Evolutionary conservation across 2,113 vertebrate species (phyloP).

Genomic region (Oxyura jamaicensis): DNA sequence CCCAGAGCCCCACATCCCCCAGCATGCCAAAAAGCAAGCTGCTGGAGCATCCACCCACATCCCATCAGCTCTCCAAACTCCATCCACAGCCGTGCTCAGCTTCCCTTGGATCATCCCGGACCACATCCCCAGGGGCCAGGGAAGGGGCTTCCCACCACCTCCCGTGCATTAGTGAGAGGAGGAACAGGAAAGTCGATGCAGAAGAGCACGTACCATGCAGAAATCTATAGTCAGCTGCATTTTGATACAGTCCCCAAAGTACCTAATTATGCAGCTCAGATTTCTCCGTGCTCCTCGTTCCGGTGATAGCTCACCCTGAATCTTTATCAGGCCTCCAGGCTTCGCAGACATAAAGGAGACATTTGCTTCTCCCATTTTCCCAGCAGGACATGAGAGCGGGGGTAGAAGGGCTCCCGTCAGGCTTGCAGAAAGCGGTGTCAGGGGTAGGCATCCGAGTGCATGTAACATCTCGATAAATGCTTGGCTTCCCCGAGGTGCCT

Average conservation of each 20-base stretch:
- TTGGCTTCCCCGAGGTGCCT: neutral
- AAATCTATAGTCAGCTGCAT: conserved; percentile 61
- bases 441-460: neutral
- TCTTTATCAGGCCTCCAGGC: conserved; percentile 56
- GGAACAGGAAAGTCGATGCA: conserved; percentile 5
- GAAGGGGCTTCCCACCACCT: neutral
- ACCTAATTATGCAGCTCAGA: conserved; percentile 58
- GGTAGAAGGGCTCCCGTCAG: conserved; percentile 47
- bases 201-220: neutral
- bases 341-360: conserved; percentile 26
- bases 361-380: neutral
- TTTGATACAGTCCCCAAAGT: conserved; percentile 70
- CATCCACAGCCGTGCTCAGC: neutral
- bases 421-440: neutral
- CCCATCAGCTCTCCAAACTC: neutral
- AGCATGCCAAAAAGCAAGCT: neutral
- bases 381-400: conserved; percentile 28
- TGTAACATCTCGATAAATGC: conserved; percentile 26
- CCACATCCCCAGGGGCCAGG: neutral
- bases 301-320: conserved; percentile 51
- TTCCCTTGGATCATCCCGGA: neutral
- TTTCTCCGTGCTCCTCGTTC: conserved; percentile 62
- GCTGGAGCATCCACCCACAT: neutral
- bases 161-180: neutral
- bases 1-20: neutral